Evolutionary conservation across 2,113 vertebrate species (phyloP), one percentile per base, ranked within the genome.

Genomic region (Speoplatyrhinus poulsoni): DNA sequence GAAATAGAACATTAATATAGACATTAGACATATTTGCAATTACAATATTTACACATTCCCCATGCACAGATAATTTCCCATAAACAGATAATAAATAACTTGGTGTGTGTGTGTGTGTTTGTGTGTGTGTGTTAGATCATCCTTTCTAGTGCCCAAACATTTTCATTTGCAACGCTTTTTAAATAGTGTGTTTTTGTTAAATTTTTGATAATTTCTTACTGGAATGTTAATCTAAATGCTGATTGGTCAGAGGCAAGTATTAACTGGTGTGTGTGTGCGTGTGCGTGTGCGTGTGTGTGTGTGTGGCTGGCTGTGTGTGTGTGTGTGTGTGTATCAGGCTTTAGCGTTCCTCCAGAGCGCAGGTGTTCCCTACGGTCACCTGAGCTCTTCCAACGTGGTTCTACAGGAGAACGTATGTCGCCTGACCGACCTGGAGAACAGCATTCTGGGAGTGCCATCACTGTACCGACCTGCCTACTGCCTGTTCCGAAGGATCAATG

Each of bases 401-500:
- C 46, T 99, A 48, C 96, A 99, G 8, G 95, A 96, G 0, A 94
- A 94, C 54, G 92, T 91, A 0, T 98, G 96, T 89, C 94, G 93
- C 59, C 89, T 99, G 72, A 82, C 94, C 72, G 98, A 99, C 55
- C 83, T 99, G 2, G 98, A 99, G 90, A 99, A 98, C 74, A 94
- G 95, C 46, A 72, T 98, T 13, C 78, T 99, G 82, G 98, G 98
- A 79, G 93, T 98, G 16, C 96, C 98, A 2, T 95, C 95, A 0
- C 93, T 90, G 77, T 96, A 98, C 80, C 88, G 97, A 48, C 92
- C 95, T 0, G 91, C 94, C 58, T 93, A 96, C 67, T 93, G 94
- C 16, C 96, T 96, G 48, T 94, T 96, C 85, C 93, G 96, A 77
- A 99, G 98, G 91, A 98, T 99, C 77, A 96, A 95, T 12, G 98